Percentiles rank a stretch among this genome's conserved stretches.
Conservation (phyloP, 2,888 invertebrate species). For the Amblyjoppa fuscipennis region DNA sequence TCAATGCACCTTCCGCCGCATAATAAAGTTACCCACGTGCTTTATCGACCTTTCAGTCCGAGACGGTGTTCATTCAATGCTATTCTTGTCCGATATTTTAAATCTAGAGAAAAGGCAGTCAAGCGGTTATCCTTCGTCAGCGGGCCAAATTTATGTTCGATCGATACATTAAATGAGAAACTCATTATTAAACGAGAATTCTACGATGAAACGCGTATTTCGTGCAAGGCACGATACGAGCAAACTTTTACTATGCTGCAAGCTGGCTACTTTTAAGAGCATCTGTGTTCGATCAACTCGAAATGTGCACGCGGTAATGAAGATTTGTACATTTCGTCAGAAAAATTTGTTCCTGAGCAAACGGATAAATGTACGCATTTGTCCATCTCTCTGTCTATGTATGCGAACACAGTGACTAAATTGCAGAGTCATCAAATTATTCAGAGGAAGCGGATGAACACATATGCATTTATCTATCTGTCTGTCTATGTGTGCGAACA, state of each 20-base stretch:
- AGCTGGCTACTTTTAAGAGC: too few species aligned
- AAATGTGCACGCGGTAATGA: too few species aligned
- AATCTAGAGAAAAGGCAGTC: neutral
- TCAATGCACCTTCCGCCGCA: constrained; percentile 1
- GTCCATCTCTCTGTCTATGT: neutral
- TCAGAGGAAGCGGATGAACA: neutral
- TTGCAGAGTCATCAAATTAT: neutral
- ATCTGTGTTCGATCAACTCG: too few species aligned
- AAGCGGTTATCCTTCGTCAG: neutral
- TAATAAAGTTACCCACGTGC: neutral
- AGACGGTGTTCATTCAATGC: neutral
- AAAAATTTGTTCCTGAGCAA: neutral
- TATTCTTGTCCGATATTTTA: constrained; percentile 1
- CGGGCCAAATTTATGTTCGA: neutral
- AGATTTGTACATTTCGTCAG: too few species aligned
- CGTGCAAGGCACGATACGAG: too few species aligned
- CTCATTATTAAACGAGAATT: neutral
- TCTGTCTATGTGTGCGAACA: neutral
- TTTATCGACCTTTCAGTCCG: neutral
- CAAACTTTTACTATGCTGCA: too few species aligned
- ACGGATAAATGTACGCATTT: neutral
- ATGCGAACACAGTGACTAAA: neutral
- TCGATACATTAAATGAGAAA: neutral
- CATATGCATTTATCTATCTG: neutral
- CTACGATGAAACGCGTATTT: too few species aligned